Evolutionary conservation across 2,888 invertebrate genomes (phyloP).

Genomic region (Meloe dianella): DNA sequence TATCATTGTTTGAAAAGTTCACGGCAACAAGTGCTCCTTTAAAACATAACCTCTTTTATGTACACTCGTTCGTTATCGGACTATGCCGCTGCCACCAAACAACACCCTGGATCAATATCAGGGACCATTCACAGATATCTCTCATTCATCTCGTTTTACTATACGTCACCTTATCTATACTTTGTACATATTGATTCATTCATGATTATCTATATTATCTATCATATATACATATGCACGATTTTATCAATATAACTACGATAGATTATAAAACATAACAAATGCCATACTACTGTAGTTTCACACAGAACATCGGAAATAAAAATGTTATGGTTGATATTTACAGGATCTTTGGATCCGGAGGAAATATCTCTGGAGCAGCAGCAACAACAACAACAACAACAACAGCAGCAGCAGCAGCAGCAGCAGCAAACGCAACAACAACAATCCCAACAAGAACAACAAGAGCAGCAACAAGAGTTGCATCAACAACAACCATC

Average conservation of each 20-base stretch:
- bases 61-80: slow-evolving; percentile 41
- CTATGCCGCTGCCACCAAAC: slow-evolving; percentile 39
- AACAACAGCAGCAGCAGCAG: slow-evolving; percentile 52
- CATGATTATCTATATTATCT: slow-evolving; percentile 17
- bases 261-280: neutral
- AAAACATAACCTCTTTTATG: slow-evolving; percentile 22
- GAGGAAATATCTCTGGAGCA: slow-evolving; percentile 78
- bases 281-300: slow-evolving; percentile 11
- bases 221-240: neutral
- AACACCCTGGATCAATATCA: slow-evolving; percentile 48
- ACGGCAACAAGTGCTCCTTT: slow-evolving; percentile 43
- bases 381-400: slow-evolving; percentile 54
- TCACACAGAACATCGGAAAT: neutral
- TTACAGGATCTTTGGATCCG: slow-evolving; percentile 79
- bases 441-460: no score
- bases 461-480: slow-evolving; percentile 28
- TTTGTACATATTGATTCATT: slow-evolving; percentile 17
- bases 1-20: slow-evolving; percentile 5
- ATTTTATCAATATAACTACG: neutral
- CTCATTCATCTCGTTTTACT: slow-evolving; percentile 32
- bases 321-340: slow-evolving; percentile 42
- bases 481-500: slow-evolving; percentile 35
- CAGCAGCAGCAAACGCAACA: slow-evolving; percentile 34
- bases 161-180: slow-evolving; percentile 20
- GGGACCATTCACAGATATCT: slow-evolving; percentile 43